Evolutionary conservation across 2,888 invertebrate species (phyloP).

Genomic region (Rhimphoctona megacephalus): DNA sequence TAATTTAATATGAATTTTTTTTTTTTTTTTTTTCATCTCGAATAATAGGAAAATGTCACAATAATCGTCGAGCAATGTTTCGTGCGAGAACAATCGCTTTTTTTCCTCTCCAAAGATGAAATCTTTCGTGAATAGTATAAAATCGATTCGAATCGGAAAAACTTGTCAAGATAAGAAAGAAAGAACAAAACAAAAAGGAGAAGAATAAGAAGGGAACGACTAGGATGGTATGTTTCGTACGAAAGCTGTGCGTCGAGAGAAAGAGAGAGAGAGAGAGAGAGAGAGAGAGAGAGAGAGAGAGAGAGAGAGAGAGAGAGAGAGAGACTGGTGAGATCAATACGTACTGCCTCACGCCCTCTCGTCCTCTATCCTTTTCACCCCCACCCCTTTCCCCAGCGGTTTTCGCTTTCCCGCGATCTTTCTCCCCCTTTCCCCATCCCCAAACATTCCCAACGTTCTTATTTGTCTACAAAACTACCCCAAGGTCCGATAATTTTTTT

Average conservation of each 20-base stretch:
- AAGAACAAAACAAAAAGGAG: conserved; percentile 8
- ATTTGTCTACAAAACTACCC: conserved; percentile 1
- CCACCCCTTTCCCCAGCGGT: conserved; percentile 50
- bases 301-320: conserved; percentile 48
- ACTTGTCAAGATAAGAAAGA: conserved; percentile 33
- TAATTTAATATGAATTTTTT: no score
- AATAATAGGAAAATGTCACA: neutral
- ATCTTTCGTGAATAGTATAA: neutral
- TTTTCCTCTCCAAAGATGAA: neutral
- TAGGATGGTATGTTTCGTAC: conserved; percentile 26
- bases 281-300: conserved; percentile 19
- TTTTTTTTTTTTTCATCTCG: neutral
- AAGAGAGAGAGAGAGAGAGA: conserved; percentile 11
- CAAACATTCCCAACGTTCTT: neutral
- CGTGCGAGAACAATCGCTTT: neutral
- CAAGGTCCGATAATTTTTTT: neutral
- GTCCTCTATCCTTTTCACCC: conserved; percentile 59
- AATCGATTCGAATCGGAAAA: conserved; percentile 28
- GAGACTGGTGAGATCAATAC: conserved; percentile 79
- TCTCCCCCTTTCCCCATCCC: conserved; percentile 15
- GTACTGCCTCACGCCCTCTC: conserved; percentile 72
- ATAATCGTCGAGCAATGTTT: neutral
- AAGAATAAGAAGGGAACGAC: conserved; percentile 1
- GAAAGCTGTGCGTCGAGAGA: conserved; percentile 13
- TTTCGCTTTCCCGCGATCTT: conserved; percentile 54